Evolutionary conservation across 2,888 invertebrate genomes (phyloP), one percentile per base, ranked within the genome.

Genomic region (Esperia sulphurella): DNA sequence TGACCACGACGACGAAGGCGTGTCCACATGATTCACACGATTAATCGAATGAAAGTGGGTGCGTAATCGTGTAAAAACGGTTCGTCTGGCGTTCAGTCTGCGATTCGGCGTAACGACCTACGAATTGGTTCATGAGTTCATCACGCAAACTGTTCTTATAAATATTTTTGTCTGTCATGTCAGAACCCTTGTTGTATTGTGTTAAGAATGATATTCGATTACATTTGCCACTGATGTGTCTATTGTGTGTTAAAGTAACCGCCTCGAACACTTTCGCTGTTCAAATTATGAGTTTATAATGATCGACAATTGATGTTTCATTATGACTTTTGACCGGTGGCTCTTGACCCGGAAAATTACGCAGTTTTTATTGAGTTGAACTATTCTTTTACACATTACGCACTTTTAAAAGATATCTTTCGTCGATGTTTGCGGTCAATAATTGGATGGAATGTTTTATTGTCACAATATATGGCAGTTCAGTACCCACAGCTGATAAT

Each of bases 281-380:
- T 59, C 57, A 57, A 71, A 69, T 67, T 68, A 77, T 71, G 65
- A 60, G 55, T 60, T 72, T 74, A 64, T 83, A 76, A 79, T 77
- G 75, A 67, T 59, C 57, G 61, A 61, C 66, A 68, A 73, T 71
- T 65, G 64, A 67, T 68, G 65, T 70, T 71, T 73, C 61, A 68
- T 68, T 59, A 51, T 64, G 67, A 68, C 65, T 65, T 68, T 62
- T 74, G 72, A 79, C 73, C 74, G 61, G 54, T 52, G 64, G 60
- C 61, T 58, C 45, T 54, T 59, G 54, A 54, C 48, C 52, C 45
- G 33, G 29, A 35, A 44, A 1, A 39, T 39, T 28, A 33, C 41
- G 33, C 41, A 43, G 8, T 14, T 33, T 13, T 9, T 5, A 41
- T 8, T 21, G 14, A 35, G 29, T 12, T n/a, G 41, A 41, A 41